Percentiles rank a stretch among this genome's conserved stretches.
phyloP scores from a whole-genome alignment of 2,113 vertebrate genomes.

The Nanger granti region DNA sequence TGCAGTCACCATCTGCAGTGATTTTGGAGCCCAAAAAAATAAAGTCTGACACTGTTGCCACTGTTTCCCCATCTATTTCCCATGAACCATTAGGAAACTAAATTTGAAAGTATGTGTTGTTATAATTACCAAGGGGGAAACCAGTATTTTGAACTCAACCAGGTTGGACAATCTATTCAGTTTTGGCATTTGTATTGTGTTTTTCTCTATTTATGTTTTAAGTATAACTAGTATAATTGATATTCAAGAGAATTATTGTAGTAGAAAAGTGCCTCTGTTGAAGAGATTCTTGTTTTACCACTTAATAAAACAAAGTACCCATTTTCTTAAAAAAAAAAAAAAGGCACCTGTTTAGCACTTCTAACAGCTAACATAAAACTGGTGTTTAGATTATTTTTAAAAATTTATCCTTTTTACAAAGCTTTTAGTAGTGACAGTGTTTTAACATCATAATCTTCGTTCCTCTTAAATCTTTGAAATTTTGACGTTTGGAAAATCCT shows the following conservation, averaged over 20 bases:
- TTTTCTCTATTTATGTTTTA: neutral
- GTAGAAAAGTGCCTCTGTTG: neutral
- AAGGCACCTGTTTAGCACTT: neutral
- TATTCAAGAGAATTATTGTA: neutral
- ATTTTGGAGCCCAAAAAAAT: too few species aligned
- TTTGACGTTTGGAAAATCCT: neutral
- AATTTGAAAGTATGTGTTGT: constrained; percentile 3
- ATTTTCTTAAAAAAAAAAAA: neutral
- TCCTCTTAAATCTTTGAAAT: constrained; percentile 13
- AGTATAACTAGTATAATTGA: neutral
- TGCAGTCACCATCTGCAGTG: too few species aligned
- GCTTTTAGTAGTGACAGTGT: neutral
- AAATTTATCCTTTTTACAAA: neutral
- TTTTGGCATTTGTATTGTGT: constrained; percentile 11
- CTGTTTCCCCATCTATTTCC: too few species aligned
- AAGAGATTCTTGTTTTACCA: neutral
- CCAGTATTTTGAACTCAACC: neutral
- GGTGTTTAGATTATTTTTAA: neutral
- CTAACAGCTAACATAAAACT: neutral
- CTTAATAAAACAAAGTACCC: neutral
- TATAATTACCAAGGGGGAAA: neutral
- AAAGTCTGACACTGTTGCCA: too few species aligned
- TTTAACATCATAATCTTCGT: neutral
- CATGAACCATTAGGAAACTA: neutral
- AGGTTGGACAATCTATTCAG: neutral